Evolutionary conservation across 2,888 invertebrate genomes (phyloP).

Genomic region (Nemotelus nigrinus): DNA sequence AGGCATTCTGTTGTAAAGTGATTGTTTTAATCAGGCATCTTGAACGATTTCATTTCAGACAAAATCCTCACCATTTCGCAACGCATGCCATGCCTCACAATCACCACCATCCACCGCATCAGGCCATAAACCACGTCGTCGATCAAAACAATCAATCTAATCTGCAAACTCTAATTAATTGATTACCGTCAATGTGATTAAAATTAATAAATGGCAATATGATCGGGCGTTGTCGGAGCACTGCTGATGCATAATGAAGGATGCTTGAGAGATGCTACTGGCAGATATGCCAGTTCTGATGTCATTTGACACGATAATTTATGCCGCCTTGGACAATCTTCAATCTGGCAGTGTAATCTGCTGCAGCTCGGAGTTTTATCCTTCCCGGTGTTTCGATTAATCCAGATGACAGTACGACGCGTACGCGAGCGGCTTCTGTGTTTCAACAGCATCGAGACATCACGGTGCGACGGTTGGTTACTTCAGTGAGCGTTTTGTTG

Average conservation of each 20-base stretch:
- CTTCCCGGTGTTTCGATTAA: slow-evolving; percentile 45
- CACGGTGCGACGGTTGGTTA: neutral
- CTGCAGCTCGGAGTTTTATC: slow-evolving; percentile 41
- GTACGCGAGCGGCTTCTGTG: slow-evolving; percentile 43
- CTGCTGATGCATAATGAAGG: slow-evolving; percentile 38
- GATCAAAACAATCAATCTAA: slow-evolving; percentile 23
- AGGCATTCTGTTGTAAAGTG: too few species aligned
- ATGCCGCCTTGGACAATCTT: slow-evolving; percentile 39
- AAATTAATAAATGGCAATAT: slow-evolving; percentile 41
- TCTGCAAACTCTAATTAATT: slow-evolving; percentile 42
- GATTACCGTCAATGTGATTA: slow-evolving; percentile 41
- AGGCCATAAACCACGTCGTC: too few species aligned
- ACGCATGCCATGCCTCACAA: too few species aligned
- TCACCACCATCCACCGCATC: too few species aligned
- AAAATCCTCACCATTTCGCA: too few species aligned
- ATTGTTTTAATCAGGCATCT: too few species aligned
- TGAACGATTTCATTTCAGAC: too few species aligned
- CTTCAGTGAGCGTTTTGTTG: slow-evolving; percentile 18
- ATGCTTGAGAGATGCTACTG: slow-evolving; percentile 31
- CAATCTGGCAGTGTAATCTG: slow-evolving; percentile 27
- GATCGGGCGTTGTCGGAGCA: slow-evolving; percentile 33
- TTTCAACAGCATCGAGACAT: slow-evolving; percentile 22
- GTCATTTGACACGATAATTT: slow-evolving; percentile 43
- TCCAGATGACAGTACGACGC: slow-evolving; percentile 41
- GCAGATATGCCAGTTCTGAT: slow-evolving; percentile 39